Percentiles rank a stretch among this genome's conserved stretches.
These are phyloP conservation scores for Exephanes ischioxanthus DNA, from an alignment of 2,888 invertebrate genomes.

Conservation along the genomic window DNA sequence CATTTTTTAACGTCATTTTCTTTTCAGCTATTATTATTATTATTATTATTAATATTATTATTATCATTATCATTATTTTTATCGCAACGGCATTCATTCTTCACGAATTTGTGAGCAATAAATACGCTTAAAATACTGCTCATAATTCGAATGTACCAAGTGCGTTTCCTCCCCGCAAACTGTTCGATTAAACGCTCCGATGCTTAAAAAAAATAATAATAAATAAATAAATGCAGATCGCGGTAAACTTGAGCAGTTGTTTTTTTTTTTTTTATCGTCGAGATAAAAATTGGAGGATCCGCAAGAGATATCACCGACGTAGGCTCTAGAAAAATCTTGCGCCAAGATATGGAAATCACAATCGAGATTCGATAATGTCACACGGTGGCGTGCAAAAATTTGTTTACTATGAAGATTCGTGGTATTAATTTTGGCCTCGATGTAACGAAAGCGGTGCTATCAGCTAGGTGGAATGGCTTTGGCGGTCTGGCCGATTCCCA, in stretches of 20 bases:
- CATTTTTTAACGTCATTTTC: conserved; percentile 54
- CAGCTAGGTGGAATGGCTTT: conserved; percentile 88
- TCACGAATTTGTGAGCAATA: conserved; percentile 55
- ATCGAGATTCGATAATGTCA: conserved; percentile 57
- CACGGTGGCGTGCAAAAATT: conserved; percentile 32
- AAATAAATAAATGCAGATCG: conserved; percentile 6
- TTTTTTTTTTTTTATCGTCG: conserved; percentile 34
- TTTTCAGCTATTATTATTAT: conserved; percentile 58
- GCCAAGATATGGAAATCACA: conserved; percentile 40
- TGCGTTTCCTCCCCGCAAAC: conserved; percentile 24
- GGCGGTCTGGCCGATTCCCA: conserved; percentile 86
- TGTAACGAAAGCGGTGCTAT: conserved; percentile 79
- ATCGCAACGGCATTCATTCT: conserved; percentile 54
- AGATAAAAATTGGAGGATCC: conserved; percentile 29
- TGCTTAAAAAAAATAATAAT: conserved; percentile 16
- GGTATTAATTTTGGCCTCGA: conserved; percentile 35
- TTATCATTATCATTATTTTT: conserved; percentile 40
- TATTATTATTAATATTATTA: conserved; percentile 28
- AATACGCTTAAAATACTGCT: conserved; percentile 51
- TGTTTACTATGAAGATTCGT: conserved; percentile 30
- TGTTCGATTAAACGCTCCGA: conserved; percentile 12
- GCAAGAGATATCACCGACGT: conserved; percentile 17
- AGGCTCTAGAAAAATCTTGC: conserved; percentile 27
- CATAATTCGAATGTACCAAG: conserved; percentile 57
- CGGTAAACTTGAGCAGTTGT: conserved; percentile 6